Evolutionary conservation across 1,140 invertebrate genomes (phyloP), one percentile per base, ranked within the genome.

Genomic region (Spodoptera litura): DNA sequence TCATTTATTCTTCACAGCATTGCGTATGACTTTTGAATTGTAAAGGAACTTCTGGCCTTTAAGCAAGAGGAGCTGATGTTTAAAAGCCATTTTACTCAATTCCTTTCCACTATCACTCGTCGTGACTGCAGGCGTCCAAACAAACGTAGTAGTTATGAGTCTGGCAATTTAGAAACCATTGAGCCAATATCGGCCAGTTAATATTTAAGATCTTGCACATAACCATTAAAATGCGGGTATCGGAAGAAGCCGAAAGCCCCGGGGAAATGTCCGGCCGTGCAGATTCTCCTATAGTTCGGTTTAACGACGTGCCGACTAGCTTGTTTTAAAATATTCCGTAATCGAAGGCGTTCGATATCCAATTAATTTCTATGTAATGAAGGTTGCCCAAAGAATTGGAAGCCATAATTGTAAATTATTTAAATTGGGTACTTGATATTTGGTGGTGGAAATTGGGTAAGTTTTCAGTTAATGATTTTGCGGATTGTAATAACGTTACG

Each of bases 201-300:
- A 76, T 76, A 64, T 76, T 76, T 76, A 76, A 76, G 73, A 38
- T 62, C 51, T 75, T 31, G 38, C 72, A 10, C 73, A 76, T 76
- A 64, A 64, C 49, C 25, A 51, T 76, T 64, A 76, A 58, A 61
- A 74, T 59, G 56, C 72, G 72, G 56, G n/a, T 51, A 51, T 59
- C 49, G 72, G 38, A 59, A 61, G 58, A 35, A 11, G 11, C 9
- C 44, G 11, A 56, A 20, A 10, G 38, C 49, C 35, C 20, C 20
- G 25, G 58, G 58, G n/a, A 44, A 61, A 61, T 61, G 55, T 74
- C 72, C 25, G 38, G 72, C 49, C 13, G 51, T 11, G 3, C 13
- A 58, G 31, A 72, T 20, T 58, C 20, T 70, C 49, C n/a, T 53
- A 20, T 15, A 58, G 25, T 74, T 51, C 13, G 10, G 35, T 44